Evolutionary conservation across 1,140 invertebrate species (phyloP), one percentile per base, ranked within the genome.

Genomic region (Lordiphosa stackelbergi): DNA sequence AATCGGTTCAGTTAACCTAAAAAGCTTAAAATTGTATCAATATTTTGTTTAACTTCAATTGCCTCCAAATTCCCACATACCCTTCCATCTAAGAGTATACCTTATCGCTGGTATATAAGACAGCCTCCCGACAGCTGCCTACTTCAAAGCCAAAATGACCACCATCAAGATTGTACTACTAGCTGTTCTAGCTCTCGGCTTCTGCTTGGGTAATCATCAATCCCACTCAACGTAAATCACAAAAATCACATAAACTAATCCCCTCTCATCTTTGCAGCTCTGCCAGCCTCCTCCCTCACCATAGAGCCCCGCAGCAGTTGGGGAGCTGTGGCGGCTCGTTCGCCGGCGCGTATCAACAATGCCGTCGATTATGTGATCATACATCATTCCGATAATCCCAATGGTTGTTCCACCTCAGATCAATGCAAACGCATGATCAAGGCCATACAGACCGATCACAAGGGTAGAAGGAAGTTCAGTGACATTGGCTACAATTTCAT

Each of bases 331-430:
- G 13, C 73, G 5, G 85, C 85, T 3, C 77, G 85, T 10, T 86
- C 85, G 1, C 85, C 85, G 0, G 46, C 72, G 0, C 66, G 85
- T 11, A 71, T 87, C 3, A 28, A 38, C 5, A 83, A 85, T 0
- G 88, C 88, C 5, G 92, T 94, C 0, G 90, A 91, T 2, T 93
- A 91, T 63, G 93, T 94, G 2, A 92, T 95, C 55, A 93, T 95
- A 40, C 94, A 94, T 86, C 94, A 95, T 71, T 92, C 92, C 1
- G 91, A 91, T 56, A 89, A 86, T 41, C 92, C 91, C 3, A 74
- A 86, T 4, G 95, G 94, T 60, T 84, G 87, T 40, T 60, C 28
- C 16, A 91, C 70, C 53, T 61, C 73, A 8, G 60, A 69, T 0
- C 87, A 91, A 45, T 92, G 91, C 71, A 72, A 86, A 9, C 63